Base-by-base conservation (phyloP, 2,797 vertebrate genomes). In the Thunnus albacares region DNA sequence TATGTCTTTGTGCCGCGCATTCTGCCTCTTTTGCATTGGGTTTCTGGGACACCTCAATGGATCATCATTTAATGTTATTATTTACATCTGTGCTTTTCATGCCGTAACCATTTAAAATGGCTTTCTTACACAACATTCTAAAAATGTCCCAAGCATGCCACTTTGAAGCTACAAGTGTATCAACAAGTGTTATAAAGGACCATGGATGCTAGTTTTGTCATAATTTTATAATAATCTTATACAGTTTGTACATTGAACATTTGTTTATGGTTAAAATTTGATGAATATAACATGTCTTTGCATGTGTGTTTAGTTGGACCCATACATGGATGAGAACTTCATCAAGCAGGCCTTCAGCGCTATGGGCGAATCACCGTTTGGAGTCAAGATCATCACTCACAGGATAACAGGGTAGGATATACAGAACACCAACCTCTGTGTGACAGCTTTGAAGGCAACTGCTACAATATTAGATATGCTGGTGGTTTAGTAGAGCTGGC, bases 281-380 rank as follows among this genome's bases (percentile, higher is more conserved):
- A 6, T 15, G 0, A 22, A 1, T 7, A 1, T 60, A 0, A 9
- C 5, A n/a, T 56, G 0, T 58, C 3, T 56, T 76, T 80, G 4
- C 1, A 0, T 61, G 38, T 79, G 5, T 83, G 49, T 80, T 67
- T 82, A 93, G 96, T 80, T 96, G 90, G 96, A 96, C 93, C 95
- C 95, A 41, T 96, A 96, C 90, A 96, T 96, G 96, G 95, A 96
- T 61, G 96, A 96, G 77, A 95, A 87, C 86, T 96, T 96, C 87
- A 94, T 96, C 75, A 96, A 96, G 81, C 95, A 95, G 89, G 96
- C 96, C 15, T 96, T 96, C 52, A 96, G 92, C 47, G 94, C 94
- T 6, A 96, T 96, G 96, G 96, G 96, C 57, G 96, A 96, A 75
- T 95, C 95, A 0, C 95, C 96, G 1, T 93, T 90, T 59, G 95